Evolutionary conservation across 2,797 vertebrate species (phyloP), one percentile per base, ranked within the genome.

Genomic region (Siniperca obscura): DNA sequence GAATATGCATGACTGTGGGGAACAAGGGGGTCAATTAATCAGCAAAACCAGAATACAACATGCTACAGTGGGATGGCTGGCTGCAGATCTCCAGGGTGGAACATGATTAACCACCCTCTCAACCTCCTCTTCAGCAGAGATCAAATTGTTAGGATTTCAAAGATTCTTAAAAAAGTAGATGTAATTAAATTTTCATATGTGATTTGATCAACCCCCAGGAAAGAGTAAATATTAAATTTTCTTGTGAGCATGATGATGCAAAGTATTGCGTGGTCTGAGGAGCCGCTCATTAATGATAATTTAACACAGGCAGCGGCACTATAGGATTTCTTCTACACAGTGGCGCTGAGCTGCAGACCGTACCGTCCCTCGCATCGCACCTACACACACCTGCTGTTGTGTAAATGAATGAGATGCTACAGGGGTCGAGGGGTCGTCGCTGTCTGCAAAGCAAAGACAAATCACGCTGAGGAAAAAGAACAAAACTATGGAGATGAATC

Each of bases 1-100:
- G 82, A 93, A 90, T 91, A 94, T 94, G 84, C 76, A 91, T 78
- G 78, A 78, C 8, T 44, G 42, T 3, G 59, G 71, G 74, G 82
- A 74, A 16, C 50, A 19, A 30, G 55, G 75, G 68, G 38, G 13
- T 70, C 70, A 30, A 80, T 88, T 90, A 67, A 87, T 87, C 83
- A 82, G 62, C 56, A 71, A 62, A 89, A 80, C 55, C 13, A 34
- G 30, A 76, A 60, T 40, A 53, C 42, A 70, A 76, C 84, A 78
- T 73, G 70, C 44, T 70, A 36, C 48, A 59, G 38, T 14, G n/a
- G 66, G 59, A 75, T 57, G 73, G 48, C 70, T 69, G 79, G 19
- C 64, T 70, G 55, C 55, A 71, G 65, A 74, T 30, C 59, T 70
- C 53, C 61, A 44, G 71, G 17, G 9, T 60, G 78, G 70, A 83